phyloP scores from a whole-genome alignment of 1,140 invertebrate genomes.

The Phenacoccus solenopsis region DNA sequence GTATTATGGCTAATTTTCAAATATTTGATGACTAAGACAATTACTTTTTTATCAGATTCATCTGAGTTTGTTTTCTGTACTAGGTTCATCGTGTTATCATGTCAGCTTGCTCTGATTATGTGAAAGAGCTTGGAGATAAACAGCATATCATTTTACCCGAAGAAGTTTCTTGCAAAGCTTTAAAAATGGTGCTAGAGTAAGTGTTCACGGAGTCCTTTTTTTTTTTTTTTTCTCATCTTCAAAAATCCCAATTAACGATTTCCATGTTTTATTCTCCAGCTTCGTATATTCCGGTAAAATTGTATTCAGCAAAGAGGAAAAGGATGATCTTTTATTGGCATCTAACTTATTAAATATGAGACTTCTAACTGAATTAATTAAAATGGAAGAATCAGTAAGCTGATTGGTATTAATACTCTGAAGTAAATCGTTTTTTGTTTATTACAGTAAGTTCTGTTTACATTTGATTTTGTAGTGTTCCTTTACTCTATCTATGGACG shows the following conservation, averaged over 20 bases:
- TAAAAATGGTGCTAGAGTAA: neutral
- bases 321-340: neutral
- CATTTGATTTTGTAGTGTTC: neutral
- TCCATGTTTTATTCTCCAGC: neutral
- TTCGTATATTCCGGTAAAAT: neutral
- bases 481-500: slow-evolving; percentile 3
- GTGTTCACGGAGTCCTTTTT: neutral
- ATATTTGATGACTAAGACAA: neutral
- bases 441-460: no score
- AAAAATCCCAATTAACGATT: no score
- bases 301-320: neutral
- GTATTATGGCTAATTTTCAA: neutral
- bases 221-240: neutral
- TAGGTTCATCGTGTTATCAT: slow-evolving; percentile 3
- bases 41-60: no score
- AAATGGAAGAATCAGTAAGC: slow-evolving; percentile 4
- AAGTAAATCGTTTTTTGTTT: no score
- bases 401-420: no score
- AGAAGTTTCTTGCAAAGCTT: neutral
- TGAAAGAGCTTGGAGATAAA: neutral
- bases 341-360: neutral
- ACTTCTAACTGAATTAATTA: neutral
- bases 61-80: neutral
- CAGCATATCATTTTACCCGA: slow-evolving; percentile 2
- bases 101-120: neutral